Conservation (phyloP, 92 coral and sea anemone genomes). For the Paragorgia papillata region DNA sequence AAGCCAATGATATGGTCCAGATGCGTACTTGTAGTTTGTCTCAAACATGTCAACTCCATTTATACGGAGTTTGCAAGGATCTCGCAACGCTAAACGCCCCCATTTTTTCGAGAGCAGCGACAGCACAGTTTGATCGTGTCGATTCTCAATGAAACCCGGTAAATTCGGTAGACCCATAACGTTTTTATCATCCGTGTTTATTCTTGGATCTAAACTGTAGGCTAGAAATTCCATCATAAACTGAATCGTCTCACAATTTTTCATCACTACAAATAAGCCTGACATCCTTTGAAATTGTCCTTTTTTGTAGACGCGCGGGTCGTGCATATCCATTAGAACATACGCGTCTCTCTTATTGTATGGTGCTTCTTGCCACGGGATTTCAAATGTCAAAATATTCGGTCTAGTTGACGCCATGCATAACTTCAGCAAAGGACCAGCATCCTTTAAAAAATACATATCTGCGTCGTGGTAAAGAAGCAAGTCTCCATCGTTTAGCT, state of each 20-base stretch:
- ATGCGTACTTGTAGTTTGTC: no score
- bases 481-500: conserved; percentile 19
- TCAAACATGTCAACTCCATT: no score
- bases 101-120: conserved; percentile 31
- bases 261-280: conserved; percentile 5
- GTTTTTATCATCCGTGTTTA: neutral
- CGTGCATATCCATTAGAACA: conserved; percentile 10
- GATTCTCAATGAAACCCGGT: neutral
- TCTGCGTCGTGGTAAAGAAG: conserved; percentile 20
- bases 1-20: no score
- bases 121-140: conserved; percentile 32
- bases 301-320: neutral
- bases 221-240: conserved; percentile 29
- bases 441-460: neutral
- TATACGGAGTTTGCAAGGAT: conserved; percentile 2
- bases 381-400: conserved; percentile 7
- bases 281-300: conserved; percentile 9
- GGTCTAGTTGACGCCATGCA: neutral
- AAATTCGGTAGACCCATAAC: conserved; percentile 16
- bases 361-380: neutral
- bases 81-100: conserved; percentile 7
- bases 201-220: neutral
- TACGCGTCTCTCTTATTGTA: conserved; percentile 13
- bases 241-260: conserved; percentile 9
- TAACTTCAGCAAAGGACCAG: conserved; percentile 5